These are phyloP conservation scores for Andrena haemorrhoa DNA, from an alignment of 2,888 invertebrate species.

Conservation along the genomic window DNA sequence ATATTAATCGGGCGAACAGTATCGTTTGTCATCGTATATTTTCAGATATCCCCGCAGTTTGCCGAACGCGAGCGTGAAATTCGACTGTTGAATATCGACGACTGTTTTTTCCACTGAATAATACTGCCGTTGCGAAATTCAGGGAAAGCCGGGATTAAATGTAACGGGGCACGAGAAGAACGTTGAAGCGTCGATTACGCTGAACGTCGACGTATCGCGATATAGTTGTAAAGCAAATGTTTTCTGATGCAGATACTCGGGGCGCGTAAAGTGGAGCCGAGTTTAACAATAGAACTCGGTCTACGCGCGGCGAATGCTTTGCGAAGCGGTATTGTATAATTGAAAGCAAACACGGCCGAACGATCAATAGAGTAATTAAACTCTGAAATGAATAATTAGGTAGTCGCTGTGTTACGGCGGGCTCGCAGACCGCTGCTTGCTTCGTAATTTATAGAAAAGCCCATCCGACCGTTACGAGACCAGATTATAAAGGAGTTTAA, in stretches of 20 bases:
- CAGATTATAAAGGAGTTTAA: neutral
- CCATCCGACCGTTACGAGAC: neutral
- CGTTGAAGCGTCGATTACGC: neutral
- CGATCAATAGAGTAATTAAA: constrained; percentile 57
- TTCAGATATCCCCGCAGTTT: too few species aligned
- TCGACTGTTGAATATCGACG: too few species aligned
- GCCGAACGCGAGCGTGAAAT: too few species aligned
- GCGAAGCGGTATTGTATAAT: constrained; percentile 47
- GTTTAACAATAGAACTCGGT: constrained; percentile 23
- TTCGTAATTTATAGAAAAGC: constrained; percentile 5
- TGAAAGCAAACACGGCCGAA: constrained; percentile 50
- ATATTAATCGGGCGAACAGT: too few species aligned
- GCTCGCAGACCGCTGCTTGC: neutral
- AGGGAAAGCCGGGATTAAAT: neutral
- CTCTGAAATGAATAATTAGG: constrained; percentile 52
- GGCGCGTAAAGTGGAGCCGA: constrained; percentile 18
- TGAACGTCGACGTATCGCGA: neutral
- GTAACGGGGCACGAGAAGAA: neutral
- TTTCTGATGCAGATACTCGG: constrained; percentile 11
- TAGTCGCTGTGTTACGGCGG: neutral
- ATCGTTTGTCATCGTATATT: too few species aligned
- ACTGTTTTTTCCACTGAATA: too few species aligned
- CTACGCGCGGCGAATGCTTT: constrained; percentile 1
- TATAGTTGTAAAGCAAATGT: constrained; percentile 19
- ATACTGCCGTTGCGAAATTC: too few species aligned